Evolutionary conservation across 2,888 invertebrate species (phyloP), one percentile per base, ranked within the genome.

Genomic region (Atethmia centrago): DNA sequence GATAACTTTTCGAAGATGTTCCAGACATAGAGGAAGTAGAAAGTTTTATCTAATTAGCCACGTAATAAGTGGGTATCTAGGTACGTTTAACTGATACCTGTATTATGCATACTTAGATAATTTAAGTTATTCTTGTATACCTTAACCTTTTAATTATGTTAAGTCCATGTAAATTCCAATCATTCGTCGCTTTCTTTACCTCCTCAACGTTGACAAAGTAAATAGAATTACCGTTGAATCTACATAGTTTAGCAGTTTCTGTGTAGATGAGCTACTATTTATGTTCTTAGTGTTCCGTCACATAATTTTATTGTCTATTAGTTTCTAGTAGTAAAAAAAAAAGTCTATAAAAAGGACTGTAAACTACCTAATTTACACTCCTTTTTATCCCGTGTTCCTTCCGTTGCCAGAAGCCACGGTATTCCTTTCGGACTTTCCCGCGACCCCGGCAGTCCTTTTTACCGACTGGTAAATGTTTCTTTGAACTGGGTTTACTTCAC

Each of bases 231-330:
- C 79, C 75, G 83, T 75, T 82, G 49, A 69, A 75, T 79, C 62
- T 79, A 62, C 68, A 75, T 71, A 69, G 62, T 70, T 80, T 25
- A 72, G 63, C 68, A 58, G 68, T 71, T 82, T 58, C 74, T 28
- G 70, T 65, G 70, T 73, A 58, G 69, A 73, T 74, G 74, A 49
- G 64, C 68, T 61, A 58, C 79, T 74, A 65, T 79, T 81, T 72
- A 64, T 70, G 40, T 67, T 31, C 81, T 55, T 77, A 72, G 82
- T 53, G 28, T 67, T 66, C 36, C 42, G 51, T 63, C 25, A 55
- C 66, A 53, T 71, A 66, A n/a, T 19, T 70, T 74, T 61, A 55
- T 53, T 64, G 62, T 71, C 70, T 68, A 71, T 71, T 70, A 64
- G 42, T 73, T n/a, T n/a, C n/a, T n/a, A n/a, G n/a, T n/a, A n/a